Evolutionary conservation across 2,113 vertebrate genomes (phyloP), one percentile per base, ranked within the genome.

Genomic region (Cisticola juncidis): DNA sequence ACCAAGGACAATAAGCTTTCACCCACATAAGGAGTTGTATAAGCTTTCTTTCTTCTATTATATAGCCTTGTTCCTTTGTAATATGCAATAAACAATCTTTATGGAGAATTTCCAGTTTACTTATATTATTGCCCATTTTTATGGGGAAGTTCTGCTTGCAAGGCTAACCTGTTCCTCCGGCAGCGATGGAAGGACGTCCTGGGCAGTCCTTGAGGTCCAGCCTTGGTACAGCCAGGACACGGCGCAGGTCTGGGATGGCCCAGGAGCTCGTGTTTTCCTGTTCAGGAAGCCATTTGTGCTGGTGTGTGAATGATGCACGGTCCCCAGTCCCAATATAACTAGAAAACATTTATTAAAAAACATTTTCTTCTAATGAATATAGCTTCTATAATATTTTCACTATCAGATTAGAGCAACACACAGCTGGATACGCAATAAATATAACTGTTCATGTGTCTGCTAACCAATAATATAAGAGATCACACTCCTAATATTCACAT

Each of bases 171-270:
- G 61, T 21, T 76, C 51, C 44, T 57, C 3, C 42, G 42, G 8
- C 8, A 5, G 25, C 0, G 4, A 21, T 29, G 60, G 6, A 7
- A 35, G 25, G 24, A 20, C 0, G 2, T 9, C 44, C 44, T 50
- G 0, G 0, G 44, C 10, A n/a, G 6, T 42, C 31, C 31, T 28
- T 25, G 61, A 5, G 14, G 16, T 5, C 8, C 36, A 3, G 4
- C 0, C 0, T 7, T 7, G 16, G 29, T 14, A 5, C 35, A 25
- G 51, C 1, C 1, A 4, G 50, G 42, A n/a, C 11, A 9, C 0
- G 0, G 25, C 0, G 0, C 12, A 25, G 35, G 20, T 42, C 42
- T 2, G 1, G 61, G 42, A 12, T 42, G 3, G 1, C 35, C 35
- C 1, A 3, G 51, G 35, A 76, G 25, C 26, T 21, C 3, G 20